Conservation (phyloP, 2,797 vertebrate genomes). For the Smutsia temminckii region DNA sequence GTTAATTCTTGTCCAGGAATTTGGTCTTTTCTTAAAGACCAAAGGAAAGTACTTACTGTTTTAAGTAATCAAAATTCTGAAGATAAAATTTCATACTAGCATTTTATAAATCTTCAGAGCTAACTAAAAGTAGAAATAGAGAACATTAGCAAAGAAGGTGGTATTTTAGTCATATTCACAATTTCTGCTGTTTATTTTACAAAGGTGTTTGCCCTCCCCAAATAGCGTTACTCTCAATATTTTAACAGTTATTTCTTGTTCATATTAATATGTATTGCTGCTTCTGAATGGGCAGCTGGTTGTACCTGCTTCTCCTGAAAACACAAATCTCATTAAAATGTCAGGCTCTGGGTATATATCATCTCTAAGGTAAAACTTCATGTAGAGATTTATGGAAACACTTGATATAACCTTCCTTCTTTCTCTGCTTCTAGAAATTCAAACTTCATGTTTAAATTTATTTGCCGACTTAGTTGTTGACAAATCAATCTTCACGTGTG, state of each 20-base stretch:
- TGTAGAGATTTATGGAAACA: not conserved
- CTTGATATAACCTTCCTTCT: not conserved
- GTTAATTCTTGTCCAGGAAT: not conserved
- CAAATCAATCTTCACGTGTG: not conserved
- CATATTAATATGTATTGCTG: not conserved
- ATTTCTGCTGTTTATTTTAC: constrained; percentile 34
- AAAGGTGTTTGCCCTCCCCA: not conserved
- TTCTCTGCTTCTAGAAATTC: constrained; percentile 38
- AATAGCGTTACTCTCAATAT: not conserved
- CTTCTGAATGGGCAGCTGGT: not conserved
- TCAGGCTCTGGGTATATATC: not conserved
- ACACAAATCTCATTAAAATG: not conserved
- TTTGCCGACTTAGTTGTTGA: constrained; percentile 36
- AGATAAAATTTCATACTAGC: constrained; percentile 11
- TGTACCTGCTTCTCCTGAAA: not conserved
- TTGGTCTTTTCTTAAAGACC: constrained; percentile 24
- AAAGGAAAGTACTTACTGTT: constrained; percentile 6
- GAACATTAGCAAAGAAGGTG: not conserved
- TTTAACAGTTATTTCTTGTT: constrained; percentile 28
- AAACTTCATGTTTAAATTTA: constrained; percentile 24
- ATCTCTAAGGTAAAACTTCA: not conserved
- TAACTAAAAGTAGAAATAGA: constrained; percentile 32
- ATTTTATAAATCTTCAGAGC: constrained; percentile 23
- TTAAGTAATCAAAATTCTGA: constrained; percentile 28
- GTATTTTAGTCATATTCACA: not conserved